Evolutionary conservation across 1,140 invertebrate species (phyloP), one percentile per base, ranked within the genome.

Genomic region (Portunus trituberculatus): DNA sequence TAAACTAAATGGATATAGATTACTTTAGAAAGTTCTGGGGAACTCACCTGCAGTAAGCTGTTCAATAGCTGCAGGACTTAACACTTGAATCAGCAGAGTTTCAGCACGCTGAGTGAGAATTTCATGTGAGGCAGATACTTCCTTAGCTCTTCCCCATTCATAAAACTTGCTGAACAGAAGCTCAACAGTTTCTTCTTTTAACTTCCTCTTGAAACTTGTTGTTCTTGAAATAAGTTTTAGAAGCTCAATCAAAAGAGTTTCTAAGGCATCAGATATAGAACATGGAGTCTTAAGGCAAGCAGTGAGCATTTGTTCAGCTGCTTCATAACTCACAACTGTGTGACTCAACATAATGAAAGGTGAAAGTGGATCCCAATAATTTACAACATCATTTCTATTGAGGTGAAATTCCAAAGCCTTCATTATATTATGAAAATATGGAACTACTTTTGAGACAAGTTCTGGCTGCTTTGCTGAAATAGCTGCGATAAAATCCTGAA

Each of bases 181-280:
- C 10, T 94, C 32, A 48, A 91, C 89, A 28, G 93, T 48, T 8
- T 91, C 88, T 28, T 32, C 32, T 31, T 8, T 48, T 32, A 48
- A 82, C 83, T 48, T 91, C 67, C 93, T 91, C 82, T 94, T 94
- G 12, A 88, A 67, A 84, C 93, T 94, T 82, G 93, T 91, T 29
- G 59, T 67, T 52, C 84, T 90, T 31, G 28, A 46, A 20, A 94
- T 28, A 7, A 94, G 89, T n/a, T 91, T 89, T 83, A 94, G 7
- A 16, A 94, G 12, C 20, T 84, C 88, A 52, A 90, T 52, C 25
- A 94, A 4, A 20, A 94, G 48, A 25, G 3, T 94, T 48, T 82
- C 28, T 14, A 46, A 32, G 29, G 93, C 76, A 8, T 4, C 20
- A n/a, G 31, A 90, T 29, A 16, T 4, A 20, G n/a, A 45, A 46